Base-by-base conservation (phyloP, 2,113 vertebrate genomes). In the Scatophagus argus region DNA sequence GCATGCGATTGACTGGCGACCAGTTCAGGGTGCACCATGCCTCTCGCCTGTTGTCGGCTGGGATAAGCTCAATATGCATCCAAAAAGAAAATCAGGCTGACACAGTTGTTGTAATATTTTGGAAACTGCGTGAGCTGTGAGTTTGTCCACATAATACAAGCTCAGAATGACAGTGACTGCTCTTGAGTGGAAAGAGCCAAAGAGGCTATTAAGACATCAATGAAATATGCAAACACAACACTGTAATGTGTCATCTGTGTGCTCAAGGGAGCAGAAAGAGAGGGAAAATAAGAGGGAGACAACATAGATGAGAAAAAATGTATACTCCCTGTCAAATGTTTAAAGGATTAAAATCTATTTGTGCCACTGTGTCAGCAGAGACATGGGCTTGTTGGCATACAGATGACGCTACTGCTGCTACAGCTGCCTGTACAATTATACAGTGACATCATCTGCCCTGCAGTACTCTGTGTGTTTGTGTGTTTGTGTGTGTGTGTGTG, bases 401-500 rank as follows among this genome's bases (percentile, higher is more conserved):
- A 52, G 56, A 75, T 76, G 54, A 85, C 8, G 44, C 51, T 58
- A 39, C 34, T 4, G 17, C 69, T 38, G 62, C 59, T 62, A 27
- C 60, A 65, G 79, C 72, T 70, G 80, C 66, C 76, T 79, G 66
- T 55, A 67, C 62, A 58, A 46, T 41, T 59, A 60, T 44, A 54
- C 56, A 21, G 55, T 85, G 87, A 87, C 64, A 76, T 85, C 81
- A 88, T 63, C 55, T 25, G 51, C 76, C 83, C 65, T 32, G 41
- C 29, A 14, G 73, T 32, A 19, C 31, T 72, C 39, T 62, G 32
- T 55, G 49, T 64, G 39, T 16, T 61, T 41, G 52, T 46, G 66
- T n/a, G 51, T 47, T 23, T 52, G 61, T 36, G 39, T 44, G 27
- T 51, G 74, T 72, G 56, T 73, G 31, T 71, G 19, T 47, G 47